A percentile compares a stretch with the other conserved stretches of the same genome.
Conservation (phyloP, 2,888 invertebrate genomes). For the Amphipyra berbera region DNA sequence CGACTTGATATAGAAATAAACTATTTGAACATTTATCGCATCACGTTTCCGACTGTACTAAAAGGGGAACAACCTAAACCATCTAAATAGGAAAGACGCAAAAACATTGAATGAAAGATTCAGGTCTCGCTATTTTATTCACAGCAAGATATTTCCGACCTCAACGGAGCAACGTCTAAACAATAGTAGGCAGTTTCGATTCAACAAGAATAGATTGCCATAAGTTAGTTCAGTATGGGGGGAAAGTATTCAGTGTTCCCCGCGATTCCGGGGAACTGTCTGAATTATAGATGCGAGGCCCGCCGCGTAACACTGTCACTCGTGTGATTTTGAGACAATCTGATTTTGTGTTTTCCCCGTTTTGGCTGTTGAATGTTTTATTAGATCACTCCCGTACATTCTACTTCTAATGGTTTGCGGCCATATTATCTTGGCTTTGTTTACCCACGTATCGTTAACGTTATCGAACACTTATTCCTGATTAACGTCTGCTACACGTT, state of each 20-base stretch:
- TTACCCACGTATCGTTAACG: slow-evolving; percentile 62
- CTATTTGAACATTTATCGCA: slow-evolving; percentile 1
- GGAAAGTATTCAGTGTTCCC: slow-evolving; percentile 72
- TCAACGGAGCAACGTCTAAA: slow-evolving; percentile 47
- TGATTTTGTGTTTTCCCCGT: slow-evolving; percentile 88
- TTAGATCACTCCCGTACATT: slow-evolving; percentile 77
- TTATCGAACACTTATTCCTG: slow-evolving; percentile 59
- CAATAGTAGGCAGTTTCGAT: slow-evolving; percentile 60
- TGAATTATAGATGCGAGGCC: slow-evolving; percentile 87
- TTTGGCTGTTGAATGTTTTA: slow-evolving; percentile 87
- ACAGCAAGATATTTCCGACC: slow-evolving; percentile 48
- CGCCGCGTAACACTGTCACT: slow-evolving; percentile 80
- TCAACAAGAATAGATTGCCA: slow-evolving; percentile 75
- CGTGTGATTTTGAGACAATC: slow-evolving; percentile 89
- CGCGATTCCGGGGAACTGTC: slow-evolving; percentile 64
- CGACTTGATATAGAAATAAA: background rate
- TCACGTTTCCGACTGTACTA: background rate
- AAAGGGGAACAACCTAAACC: slow-evolving; percentile 9
- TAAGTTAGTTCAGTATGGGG: slow-evolving; percentile 69
- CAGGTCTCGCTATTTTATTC: slow-evolving; percentile 50
- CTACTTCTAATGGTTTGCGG: slow-evolving; percentile 83
- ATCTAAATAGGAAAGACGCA: slow-evolving; percentile 28
- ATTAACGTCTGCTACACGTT: slow-evolving; percentile 58
- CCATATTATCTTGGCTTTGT: slow-evolving; percentile 67
- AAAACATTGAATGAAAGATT: slow-evolving; percentile 50